Percentiles rank a stretch among this genome's conserved stretches.
These are phyloP conservation scores for Crotophaga sulcirostris DNA, from an alignment of 2,113 vertebrate species.

Conservation along the genomic window DNA sequence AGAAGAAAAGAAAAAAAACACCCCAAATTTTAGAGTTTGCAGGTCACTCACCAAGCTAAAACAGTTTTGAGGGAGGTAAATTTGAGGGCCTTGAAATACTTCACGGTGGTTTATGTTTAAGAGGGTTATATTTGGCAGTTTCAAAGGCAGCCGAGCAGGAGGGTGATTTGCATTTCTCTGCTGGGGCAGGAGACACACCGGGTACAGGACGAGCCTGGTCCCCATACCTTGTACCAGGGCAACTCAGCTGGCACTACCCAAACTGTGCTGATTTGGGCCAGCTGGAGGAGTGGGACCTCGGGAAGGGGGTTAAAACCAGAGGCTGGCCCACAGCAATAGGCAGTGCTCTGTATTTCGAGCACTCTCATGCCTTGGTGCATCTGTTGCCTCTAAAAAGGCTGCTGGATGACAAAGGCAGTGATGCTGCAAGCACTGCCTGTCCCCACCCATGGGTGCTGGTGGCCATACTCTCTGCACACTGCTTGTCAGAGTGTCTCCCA, in stretches of 20 bases:
- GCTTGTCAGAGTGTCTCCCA: background rate
- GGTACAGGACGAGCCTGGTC: background rate
- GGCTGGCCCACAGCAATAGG: background rate
- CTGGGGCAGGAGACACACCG: rapidly evolving
- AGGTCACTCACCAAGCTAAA: background rate
- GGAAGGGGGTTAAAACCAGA: background rate
- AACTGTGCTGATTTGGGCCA: background rate
- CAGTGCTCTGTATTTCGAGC: rapidly evolving
- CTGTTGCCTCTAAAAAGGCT: background rate
- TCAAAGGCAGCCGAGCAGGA: background rate
- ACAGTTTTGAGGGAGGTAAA: background rate
- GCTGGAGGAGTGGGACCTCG: background rate
- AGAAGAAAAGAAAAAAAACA: background rate
- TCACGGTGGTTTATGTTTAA: background rate
- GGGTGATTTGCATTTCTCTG: slow-evolving; percentile 31
- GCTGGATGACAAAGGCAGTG: background rate
- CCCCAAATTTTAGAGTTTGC: background rate
- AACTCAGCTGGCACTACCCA: background rate
- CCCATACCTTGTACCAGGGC: rapidly evolving
- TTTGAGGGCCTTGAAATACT: background rate
- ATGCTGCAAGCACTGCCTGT: background rate
- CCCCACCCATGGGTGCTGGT: rapidly evolving
- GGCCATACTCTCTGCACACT: background rate
- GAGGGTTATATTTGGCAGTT: slow-evolving; percentile 12
- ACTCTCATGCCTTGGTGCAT: background rate